Evolutionary conservation across 2,113 vertebrate genomes (phyloP).

Genomic region (Corydoras maculifer): DNA sequence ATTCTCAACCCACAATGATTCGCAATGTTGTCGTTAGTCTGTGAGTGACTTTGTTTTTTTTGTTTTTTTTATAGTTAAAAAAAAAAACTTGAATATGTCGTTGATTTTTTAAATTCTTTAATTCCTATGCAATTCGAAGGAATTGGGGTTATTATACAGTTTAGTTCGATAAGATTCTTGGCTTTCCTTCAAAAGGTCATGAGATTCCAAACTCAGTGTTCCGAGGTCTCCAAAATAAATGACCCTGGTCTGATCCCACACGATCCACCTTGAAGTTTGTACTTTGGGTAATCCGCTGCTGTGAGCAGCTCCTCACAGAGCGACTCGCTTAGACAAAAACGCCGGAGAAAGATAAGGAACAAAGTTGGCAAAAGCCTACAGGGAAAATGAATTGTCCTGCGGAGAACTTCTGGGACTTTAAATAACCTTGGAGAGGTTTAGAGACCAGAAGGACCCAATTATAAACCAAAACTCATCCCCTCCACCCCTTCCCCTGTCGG

Average conservation of each 20-base stretch:
- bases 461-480: slow-evolving; percentile 54
- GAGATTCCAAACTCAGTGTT: too few species aligned
- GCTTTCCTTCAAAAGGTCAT: too few species aligned
- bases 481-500: slow-evolving; percentile 14
- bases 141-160: background rate
- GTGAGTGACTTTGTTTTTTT: background rate
- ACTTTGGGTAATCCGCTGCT: too few species aligned
- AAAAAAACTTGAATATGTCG: background rate
- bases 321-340: background rate
- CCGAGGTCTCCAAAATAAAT: too few species aligned
- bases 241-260: too few species aligned
- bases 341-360: background rate
- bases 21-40: slow-evolving; percentile 24
- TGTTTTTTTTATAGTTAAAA: slow-evolving; percentile 14
- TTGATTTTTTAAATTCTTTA: background rate
- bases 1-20: slow-evolving; percentile 51
- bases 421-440: slow-evolving; percentile 60
- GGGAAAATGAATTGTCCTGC: slow-evolving; percentile 18
- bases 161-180: too few species aligned
- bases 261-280: too few species aligned
- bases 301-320: too few species aligned
- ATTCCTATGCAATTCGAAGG: too few species aligned
- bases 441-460: slow-evolving; percentile 65
- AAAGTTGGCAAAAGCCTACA: background rate
- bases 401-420: slow-evolving; percentile 49